A percentile compares a stretch with the other conserved stretches of the same genome.
Conservation (phyloP, 2,888 invertebrate genomes). For the Lepidonotus clava region DNA sequence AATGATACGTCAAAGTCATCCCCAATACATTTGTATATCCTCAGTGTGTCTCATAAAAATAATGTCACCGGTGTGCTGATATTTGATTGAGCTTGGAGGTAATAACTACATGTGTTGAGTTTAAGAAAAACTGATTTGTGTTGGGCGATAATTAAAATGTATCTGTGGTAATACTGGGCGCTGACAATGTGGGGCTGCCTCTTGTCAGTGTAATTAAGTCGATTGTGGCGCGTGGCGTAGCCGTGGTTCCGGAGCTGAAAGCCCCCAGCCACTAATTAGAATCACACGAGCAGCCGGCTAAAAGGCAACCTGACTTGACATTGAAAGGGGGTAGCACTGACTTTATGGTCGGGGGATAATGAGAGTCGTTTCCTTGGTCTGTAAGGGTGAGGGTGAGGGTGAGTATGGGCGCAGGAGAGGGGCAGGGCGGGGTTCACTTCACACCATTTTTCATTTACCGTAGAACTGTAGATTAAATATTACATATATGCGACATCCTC, state of each 20-base stretch:
- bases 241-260: neutral
- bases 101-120: neutral
- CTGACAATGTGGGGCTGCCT: conserved; percentile 6
- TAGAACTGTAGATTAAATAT: too few relatives aligned
- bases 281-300: neutral
- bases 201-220: conserved; percentile 40
- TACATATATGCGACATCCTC: too few relatives aligned
- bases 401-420: too few relatives aligned
- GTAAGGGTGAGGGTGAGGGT: neutral
- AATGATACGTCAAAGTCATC: too few relatives aligned
- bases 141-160: conserved; percentile 48
- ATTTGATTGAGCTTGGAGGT: neutral
- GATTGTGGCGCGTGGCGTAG: neutral
- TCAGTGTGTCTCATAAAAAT: neutral
- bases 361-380: neutral
- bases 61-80: neutral
- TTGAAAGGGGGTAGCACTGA: neutral
- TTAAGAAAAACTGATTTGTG: neutral
- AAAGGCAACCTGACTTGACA: neutral
- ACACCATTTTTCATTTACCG: too few relatives aligned
- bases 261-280: conserved; percentile 29
- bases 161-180: neutral
- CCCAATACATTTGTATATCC: neutral
- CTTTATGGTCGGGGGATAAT: neutral
- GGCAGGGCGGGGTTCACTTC: too few relatives aligned